Percentiles rank a stretch among this genome's conserved stretches.
phyloP scores from a whole-genome alignment of 2,797 vertebrate species.

The Prunella strophiata region DNA sequence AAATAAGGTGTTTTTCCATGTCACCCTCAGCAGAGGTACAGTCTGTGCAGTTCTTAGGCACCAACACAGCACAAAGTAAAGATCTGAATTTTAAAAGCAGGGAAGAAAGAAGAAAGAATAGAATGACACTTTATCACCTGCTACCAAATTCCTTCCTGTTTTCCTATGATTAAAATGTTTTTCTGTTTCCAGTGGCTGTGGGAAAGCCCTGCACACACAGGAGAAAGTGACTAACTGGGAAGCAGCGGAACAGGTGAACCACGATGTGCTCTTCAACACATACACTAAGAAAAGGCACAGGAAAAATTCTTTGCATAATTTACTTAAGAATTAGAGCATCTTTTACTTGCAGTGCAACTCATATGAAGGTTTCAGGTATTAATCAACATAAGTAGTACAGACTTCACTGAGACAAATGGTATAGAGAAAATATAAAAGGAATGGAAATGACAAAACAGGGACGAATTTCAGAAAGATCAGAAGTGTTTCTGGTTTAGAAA shows the following conservation, averaged over 20 bases:
- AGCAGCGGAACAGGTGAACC: not conserved
- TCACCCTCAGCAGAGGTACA: not conserved
- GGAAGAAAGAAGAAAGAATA: not conserved
- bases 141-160: not conserved
- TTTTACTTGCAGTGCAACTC: not conserved
- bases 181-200: not conserved
- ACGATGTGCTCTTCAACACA: not conserved
- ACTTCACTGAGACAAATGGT: not conserved
- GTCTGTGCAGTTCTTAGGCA: not conserved
- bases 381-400: not conserved
- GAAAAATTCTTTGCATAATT: not conserved
- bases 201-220: constrained; percentile 31
- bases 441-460: not conserved
- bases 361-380: not conserved
- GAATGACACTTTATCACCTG: not conserved
- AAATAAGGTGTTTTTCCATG: not conserved
- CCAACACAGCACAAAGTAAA: not conserved
- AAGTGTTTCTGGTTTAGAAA: not conserved
- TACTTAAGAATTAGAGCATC: not conserved
- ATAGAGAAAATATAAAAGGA: not conserved
- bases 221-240: constrained; percentile 37
- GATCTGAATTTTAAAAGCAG: not conserved
- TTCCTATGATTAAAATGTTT: constrained; percentile 8
- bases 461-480: not conserved
- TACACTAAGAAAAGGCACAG: not conserved